Conservation (phyloP, 2,888 invertebrate species). For the Myopa tessellatipennis region DNA sequence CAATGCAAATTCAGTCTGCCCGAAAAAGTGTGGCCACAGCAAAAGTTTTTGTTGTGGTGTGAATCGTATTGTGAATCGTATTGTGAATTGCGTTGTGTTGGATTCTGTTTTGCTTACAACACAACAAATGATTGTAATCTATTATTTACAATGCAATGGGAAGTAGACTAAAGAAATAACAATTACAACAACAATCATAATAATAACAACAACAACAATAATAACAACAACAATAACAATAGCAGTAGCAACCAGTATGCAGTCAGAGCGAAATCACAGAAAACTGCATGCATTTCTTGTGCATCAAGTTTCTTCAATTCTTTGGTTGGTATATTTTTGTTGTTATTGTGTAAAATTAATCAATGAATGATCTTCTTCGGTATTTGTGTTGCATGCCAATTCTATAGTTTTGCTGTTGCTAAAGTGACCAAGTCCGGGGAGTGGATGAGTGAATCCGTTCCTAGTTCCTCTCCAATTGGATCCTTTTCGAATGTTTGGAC, state of each 20-base stretch:
- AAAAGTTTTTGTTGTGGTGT: neutral
- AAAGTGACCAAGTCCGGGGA: neutral
- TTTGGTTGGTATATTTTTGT: neutral
- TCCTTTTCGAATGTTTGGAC: no score
- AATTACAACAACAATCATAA: neutral
- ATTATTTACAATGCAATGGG: conserved; percentile 9
- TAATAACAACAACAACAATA: neutral
- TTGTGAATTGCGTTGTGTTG: neutral
- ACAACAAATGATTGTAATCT: conserved; percentile 18
- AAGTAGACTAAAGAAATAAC: neutral
- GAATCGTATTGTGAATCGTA: neutral
- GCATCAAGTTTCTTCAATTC: neutral
- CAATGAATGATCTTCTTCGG: neutral
- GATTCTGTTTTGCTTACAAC: neutral
- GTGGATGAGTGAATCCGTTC: no score
- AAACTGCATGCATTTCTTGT: neutral
- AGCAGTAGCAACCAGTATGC: neutral
- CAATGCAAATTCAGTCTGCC: neutral
- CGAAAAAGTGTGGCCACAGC: neutral
- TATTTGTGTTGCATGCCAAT: neutral
- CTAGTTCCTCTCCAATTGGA: no score
- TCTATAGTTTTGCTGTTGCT: neutral
- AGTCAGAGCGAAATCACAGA: neutral
- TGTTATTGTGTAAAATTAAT: neutral
- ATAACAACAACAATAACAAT: neutral